Base-by-base conservation (phyloP, 2,797 vertebrate species). In the Erpetoichthys calabaricus region DNA sequence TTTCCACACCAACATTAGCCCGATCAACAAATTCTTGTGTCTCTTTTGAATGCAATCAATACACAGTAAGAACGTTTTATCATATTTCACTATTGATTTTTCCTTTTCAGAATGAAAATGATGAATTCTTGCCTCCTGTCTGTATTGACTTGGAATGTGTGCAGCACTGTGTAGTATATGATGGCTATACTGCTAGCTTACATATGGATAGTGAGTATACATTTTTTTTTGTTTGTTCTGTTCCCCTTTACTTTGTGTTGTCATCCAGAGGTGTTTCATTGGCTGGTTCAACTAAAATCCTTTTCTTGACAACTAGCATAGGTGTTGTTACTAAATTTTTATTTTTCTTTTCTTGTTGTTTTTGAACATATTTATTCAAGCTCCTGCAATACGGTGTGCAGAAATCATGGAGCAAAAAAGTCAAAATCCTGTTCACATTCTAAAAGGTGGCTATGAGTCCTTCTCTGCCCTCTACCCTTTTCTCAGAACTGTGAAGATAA, bases 391-490 rank as follows among this genome's bases (percentile, higher is more conserved):
- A 3, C 46, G 53, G 3, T 86, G 78, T 3, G 89, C 86, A 47
- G 68, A 55, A 8, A 64, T 63, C 51, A 66, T 94, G 3, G 64
- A 78, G 45, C 62, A 71, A 51, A 52, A 64, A 3, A 87, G 83
- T 51, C 69, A 59, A 9, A 51, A 67, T 42, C 84, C 89, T 0
- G 73, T 95, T 62, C 64, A 64, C 3, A 44, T 95, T 60, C 78
- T 97, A 53, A 81, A 45, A 53, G 90, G 91, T 53, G 93, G 92
- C 4, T 95, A 86, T n/a, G 72, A 74, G 64, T 54, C 0, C 42
- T 95, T 97, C 71, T 87, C 91, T 0, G 79, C 82, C 41, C 65
- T 60, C 25, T 96, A 91, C 58, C 81, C 81, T 49, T 96, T 91
- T 69, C 69, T 95, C 64, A 79, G 82, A 61, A 90, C 88, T 0